Evolutionary conservation across 2,888 invertebrate genomes (phyloP).

Genomic region (Xestoiulus laeticollis): DNA sequence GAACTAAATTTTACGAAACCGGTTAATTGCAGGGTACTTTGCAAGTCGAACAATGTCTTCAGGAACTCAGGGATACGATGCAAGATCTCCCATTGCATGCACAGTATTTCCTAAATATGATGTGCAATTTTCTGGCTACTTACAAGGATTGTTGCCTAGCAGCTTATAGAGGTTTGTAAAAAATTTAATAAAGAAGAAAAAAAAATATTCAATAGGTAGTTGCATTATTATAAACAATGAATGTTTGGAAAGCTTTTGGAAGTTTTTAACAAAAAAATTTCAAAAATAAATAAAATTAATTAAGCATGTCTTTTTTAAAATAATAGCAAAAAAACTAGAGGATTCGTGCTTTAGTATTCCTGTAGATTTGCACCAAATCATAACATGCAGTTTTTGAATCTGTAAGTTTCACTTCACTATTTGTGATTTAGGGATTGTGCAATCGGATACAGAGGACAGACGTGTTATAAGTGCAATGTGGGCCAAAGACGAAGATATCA

Average conservation of each 20-base stretch:
- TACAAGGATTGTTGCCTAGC: slow-evolving; percentile 79
- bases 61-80: slow-evolving; percentile 75
- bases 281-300: background rate
- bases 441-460: slow-evolving; percentile 79
- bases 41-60: slow-evolving; percentile 74
- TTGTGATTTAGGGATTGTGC: slow-evolving; percentile 71
- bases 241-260: background rate
- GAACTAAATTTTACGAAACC: background rate
- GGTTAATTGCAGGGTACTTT: slow-evolving; percentile 73
- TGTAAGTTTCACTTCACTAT: background rate
- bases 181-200: too few relatives aligned
- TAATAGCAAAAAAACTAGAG: too few relatives aligned
- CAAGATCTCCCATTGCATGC: slow-evolving; percentile 78
- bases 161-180: slow-evolving; percentile 71
- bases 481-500: slow-evolving; percentile 95
- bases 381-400: too few relatives aligned
- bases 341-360: too few relatives aligned
- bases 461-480: slow-evolving; percentile 84
- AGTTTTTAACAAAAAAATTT: background rate
- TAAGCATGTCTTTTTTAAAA: too few relatives aligned
- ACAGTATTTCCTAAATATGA: slow-evolving; percentile 77
- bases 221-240: too few relatives aligned
- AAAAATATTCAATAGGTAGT: too few relatives aligned
- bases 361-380: too few relatives aligned
- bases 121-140: slow-evolving; percentile 75